Evolutionary conservation across 2,797 vertebrate species (phyloP).

Genomic region (Iguana delicatissima): DNA sequence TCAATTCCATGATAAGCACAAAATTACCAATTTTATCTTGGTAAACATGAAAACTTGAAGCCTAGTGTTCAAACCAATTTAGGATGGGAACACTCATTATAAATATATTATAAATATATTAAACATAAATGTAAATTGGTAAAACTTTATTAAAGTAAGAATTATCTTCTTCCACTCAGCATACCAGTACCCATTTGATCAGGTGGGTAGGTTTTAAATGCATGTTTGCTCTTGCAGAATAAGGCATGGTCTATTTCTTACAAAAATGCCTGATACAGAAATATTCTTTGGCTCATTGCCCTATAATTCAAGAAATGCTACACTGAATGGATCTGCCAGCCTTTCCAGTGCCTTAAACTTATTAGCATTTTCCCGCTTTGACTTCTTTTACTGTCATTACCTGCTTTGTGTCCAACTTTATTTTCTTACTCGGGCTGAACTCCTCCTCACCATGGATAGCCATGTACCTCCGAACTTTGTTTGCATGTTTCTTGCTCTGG

Average conservation of each 20-base stretch:
- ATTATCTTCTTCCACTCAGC: background rate
- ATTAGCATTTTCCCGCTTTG: background rate
- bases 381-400: constrained; percentile 61
- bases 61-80: background rate
- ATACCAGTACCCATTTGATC: background rate
- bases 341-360: accelerated
- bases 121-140: too few species aligned
- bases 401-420: constrained; percentile 80
- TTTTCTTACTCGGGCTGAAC: constrained; percentile 77
- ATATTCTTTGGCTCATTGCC: accelerated
- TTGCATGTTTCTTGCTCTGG: constrained; percentile 97
- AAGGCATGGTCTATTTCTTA: background rate
- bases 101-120: background rate
- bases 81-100: accelerated
- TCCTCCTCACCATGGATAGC: constrained; percentile 88
- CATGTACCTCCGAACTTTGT: constrained; percentile 93
- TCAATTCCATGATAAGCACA: background rate
- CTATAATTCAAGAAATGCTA: background rate
- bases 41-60: constrained; percentile 2
- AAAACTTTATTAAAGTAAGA: background rate
- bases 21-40: background rate
- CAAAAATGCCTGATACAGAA: background rate
- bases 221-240: background rate
- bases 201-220: background rate
- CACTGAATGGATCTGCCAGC: accelerated